Evolutionary conservation across 2,888 invertebrate genomes (phyloP).

Genomic region (Mythimna ferrago): DNA sequence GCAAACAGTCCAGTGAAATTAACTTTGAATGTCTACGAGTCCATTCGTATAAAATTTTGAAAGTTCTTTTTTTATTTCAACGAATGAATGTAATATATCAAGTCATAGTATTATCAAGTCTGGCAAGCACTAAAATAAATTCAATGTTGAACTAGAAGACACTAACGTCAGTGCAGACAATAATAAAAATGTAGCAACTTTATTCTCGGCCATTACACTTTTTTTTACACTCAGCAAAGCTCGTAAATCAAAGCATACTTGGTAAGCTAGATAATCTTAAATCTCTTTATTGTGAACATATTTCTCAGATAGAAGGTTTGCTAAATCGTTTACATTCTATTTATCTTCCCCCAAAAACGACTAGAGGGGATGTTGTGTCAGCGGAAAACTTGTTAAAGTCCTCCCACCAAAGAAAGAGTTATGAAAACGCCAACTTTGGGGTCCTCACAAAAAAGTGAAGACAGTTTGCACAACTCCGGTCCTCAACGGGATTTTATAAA

Average conservation of each 20-base stretch:
- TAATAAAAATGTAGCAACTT: conserved; percentile 55
- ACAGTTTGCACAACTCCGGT: conserved; percentile 81
- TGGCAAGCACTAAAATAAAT: conserved; percentile 48
- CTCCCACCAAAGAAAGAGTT: conserved; percentile 84
- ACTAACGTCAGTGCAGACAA: conserved; percentile 50
- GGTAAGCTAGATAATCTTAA: conserved; percentile 62
- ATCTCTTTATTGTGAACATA: conserved; percentile 61
- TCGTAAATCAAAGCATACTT: conserved; percentile 62
- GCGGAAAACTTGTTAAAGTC: conserved; percentile 85
- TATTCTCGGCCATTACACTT: conserved; percentile 55
- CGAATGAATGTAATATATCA: conserved; percentile 28
- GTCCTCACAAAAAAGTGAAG: conserved; percentile 80
- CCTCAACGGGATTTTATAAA: conserved; percentile 84
- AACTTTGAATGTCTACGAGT: background rate
- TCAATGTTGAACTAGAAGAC: conserved; percentile 37
- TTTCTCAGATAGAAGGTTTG: conserved; percentile 64
- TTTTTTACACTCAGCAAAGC: conserved; percentile 47
- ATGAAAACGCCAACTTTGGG: conserved; percentile 87
- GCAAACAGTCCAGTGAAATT: background rate
- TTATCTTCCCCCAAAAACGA: conserved; percentile 65
- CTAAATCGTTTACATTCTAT: conserved; percentile 73
- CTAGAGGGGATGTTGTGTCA: conserved; percentile 77
- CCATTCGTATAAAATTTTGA: conserved; percentile 9
- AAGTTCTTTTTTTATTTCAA: conserved; percentile 3
- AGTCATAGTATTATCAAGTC: conserved; percentile 32